Evolutionary conservation across 2,888 invertebrate genomes (phyloP), one percentile per base, ranked within the genome.

Genomic region (Mesopsocus fuscifrons): DNA sequence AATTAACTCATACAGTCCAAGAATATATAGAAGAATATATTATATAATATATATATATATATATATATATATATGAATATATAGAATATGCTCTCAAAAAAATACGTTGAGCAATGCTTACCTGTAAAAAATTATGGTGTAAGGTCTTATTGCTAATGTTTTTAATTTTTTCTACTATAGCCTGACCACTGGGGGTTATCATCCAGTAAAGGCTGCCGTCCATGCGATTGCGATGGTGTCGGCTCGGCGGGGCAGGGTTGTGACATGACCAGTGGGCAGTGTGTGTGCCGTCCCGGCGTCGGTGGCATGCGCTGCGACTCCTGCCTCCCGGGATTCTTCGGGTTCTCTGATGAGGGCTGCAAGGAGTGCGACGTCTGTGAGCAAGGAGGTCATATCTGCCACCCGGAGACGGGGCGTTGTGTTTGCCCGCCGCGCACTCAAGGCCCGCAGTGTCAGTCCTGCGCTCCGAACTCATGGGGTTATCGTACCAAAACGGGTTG

Each of bases 341-440:
- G 84, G 44, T 81, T 82, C 54, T 75, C 81, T 2, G 64, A 70
- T 3, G 66, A 69, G 15, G 87, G 87, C 3, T 89, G 89, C 55
- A 70, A 77, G 82, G 82, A 68, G 31, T 89, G 89, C 55, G 82
- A 84, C 11, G 62, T 67, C 1, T 89, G 89, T 57, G 69, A 75
- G 44, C 69, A 72, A 43, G 74, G 78, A 20, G 91, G 88, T 4
- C 87, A 89, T 57, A 74, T 89, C 43, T 98, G 97, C 57, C 87
- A 95, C 54, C 74, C 81, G 0, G 69, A 74, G 49, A 85, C 78
- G 41, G 97, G 97, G 1, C 75, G 84, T 45, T 98, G 98, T 62
- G 77, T 87, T 46, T 97, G 95, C 55, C 94, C 95, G 3, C 74
- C 74, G 0, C 69, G 82, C 44, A 85, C 89, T 13, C 75, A 77